phyloP scores from a whole-genome alignment of 2,113 vertebrate species.

The Oreamnos americanus region DNA sequence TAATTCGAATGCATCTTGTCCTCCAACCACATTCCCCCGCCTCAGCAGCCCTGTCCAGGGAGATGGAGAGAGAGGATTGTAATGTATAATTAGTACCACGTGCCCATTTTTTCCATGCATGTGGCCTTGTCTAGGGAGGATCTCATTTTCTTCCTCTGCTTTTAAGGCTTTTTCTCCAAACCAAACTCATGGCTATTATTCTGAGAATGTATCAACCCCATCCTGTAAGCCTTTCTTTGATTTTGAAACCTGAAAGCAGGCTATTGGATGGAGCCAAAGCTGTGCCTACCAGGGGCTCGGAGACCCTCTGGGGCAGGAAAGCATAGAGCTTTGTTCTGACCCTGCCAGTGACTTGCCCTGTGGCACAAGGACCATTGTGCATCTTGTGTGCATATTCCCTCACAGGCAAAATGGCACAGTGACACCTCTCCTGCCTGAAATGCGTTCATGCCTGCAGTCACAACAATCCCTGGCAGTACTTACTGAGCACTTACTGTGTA shows the following conservation, averaged over 20 bases:
- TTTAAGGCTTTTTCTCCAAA: not conserved
- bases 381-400: not conserved
- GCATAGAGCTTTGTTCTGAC: not conserved
- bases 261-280: not conserved
- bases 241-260: not conserved
- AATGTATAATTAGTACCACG: not conserved
- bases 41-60: not conserved
- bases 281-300: not conserved
- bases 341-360: rapidly evolving
- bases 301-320: not conserved
- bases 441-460: rapidly evolving
- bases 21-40: not conserved
- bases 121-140: not conserved
- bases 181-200: not conserved
- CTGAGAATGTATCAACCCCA: not conserved
- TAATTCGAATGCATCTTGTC: conserved; percentile 52
- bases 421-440: not conserved
- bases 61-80: not conserved
- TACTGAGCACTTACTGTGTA: not conserved
- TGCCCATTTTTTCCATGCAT: not conserved
- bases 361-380: not conserved
- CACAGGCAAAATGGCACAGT: not conserved
- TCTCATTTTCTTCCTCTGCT: not conserved
- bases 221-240: not conserved
- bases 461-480: not conserved